Evolutionary conservation across 2,113 vertebrate genomes (phyloP), one percentile per base, ranked within the genome.

Genomic region (Corydoras sp.): DNA sequence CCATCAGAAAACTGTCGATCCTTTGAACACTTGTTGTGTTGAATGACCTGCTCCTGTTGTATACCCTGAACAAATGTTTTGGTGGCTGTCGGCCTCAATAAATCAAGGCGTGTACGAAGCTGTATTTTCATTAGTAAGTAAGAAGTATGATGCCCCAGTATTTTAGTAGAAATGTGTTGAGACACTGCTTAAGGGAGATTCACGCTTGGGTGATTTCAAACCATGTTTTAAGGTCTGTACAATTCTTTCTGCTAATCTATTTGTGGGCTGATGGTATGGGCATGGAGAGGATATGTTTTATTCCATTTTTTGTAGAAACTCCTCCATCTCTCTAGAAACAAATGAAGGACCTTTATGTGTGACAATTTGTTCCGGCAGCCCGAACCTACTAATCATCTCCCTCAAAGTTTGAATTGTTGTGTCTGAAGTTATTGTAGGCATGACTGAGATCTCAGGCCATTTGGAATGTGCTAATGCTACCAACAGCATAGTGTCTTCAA

Each of bases 391-490:
- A 59, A 60, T 50, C 43, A 61, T 12, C 14, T 50, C 11, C 53
- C 61, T 72, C 32, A 65, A 31, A 13, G 12, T 43, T n/a, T 65
- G 30, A 30, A 72, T 58, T 6, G 53, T 58, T 13, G 62, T 56
- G 10, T 58, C 53, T 35, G 70, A 72, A 12, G 29, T 64, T 56
- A 56, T 64, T n/a, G 50, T 58, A 15, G 51, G 63, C 51, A 56
- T 48, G 7, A 65, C 51, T 24, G 29, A 54, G 30, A 65, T 10
- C 31, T 72, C 70, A 15, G 62, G 53, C 31, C 62, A 65, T 13
- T 72, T 29, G 11, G 60, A 72, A 48, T 72, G 70, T 14, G 53
- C 29, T 6, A 71, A 24, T 6, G 69, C 49, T 54, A 71, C 60
- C 10, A 71, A 31, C 29, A 71, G 18, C 49, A 64, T 71, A 6